Evolutionary conservation across 2,888 invertebrate genomes (phyloP), one percentile per base, ranked within the genome.

Genomic region (Elegia similella): DNA sequence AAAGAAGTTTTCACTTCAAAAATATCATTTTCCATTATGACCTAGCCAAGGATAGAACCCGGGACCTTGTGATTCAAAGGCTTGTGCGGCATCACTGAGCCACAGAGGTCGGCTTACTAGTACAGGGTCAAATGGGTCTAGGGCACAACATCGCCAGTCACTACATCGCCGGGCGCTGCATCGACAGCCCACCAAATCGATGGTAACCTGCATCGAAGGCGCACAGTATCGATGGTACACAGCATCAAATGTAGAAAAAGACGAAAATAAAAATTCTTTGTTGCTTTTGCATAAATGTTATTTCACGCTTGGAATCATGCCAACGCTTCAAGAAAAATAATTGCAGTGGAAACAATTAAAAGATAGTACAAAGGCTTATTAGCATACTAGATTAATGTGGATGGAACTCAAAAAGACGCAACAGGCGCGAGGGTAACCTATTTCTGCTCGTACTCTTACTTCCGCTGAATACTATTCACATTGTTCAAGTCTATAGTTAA

Each of bases 351-450:
- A 46, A 46, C 46, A 46, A 47, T 47, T 30, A 47, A 47, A 47
- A 47, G 47, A 47, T 47, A 47, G 23, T 13, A 47, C 30, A 30
- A 47, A 17, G 46, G 47, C 29, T 30, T 13, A 47, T 47, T 47
- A 47, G 30, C 30, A 30, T 47, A 47, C 47, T 30, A 47, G 13
- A 47, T 47, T 47, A 47, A 47, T 30, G 30, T 30, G 13, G 47
- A 47, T 47, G 13, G 30, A 13, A 30, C 47, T 47, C 30, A 47
- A 47, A 47, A 47, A 47, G 47, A 47, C 13, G 47, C 47, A 47
- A 47, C 47, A 30, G 47, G 47, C 29, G 5, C 10, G 30, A 30
- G 15, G 29, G 13, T 47, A 13, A 47, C 47, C 47, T 30, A 47
- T 44, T 44, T 44, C 16, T 16, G 12, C 38, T 38, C 38, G 38